phyloP scores from a whole-genome alignment of 2,888 invertebrate species.

The Andrena bicolor region DNA sequence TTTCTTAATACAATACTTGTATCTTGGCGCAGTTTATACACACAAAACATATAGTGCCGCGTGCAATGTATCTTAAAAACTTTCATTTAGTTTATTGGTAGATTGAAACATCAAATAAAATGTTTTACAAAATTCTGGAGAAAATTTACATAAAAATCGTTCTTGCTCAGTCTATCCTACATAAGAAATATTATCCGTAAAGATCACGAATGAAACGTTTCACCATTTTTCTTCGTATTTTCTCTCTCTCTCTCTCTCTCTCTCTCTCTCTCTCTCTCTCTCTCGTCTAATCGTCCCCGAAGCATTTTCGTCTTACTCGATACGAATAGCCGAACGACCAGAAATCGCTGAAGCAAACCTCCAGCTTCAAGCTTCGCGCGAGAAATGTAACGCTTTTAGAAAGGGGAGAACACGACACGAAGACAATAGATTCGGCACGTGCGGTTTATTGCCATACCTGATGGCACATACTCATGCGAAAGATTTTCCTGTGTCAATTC shows the following conservation, averaged over 20 bases:
- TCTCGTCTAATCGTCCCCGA: background rate
- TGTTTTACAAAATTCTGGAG: constrained; percentile 62
- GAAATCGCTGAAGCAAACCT: background rate
- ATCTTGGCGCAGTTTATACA: background rate
- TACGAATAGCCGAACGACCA: background rate
- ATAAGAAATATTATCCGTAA: constrained; percentile 50
- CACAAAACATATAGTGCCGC: background rate
- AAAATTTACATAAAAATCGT: constrained; percentile 61
- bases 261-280: background rate
- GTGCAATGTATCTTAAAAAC: constrained; percentile 48
- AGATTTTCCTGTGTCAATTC: background rate
- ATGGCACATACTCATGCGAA: constrained; percentile 1
- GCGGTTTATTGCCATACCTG: too few species aligned
- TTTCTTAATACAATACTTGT: background rate
- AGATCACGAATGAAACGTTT: constrained; percentile 33
- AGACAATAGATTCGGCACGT: background rate
- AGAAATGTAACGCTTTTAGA: background rate
- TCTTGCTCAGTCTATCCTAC: constrained; percentile 39
- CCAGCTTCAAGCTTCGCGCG: background rate
- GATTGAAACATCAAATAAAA: constrained; percentile 57
- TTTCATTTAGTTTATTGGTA: constrained; percentile 54
- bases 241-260: constrained; percentile 10
- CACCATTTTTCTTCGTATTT: constrained; percentile 5
- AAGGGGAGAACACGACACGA: background rate
- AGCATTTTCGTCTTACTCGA: constrained; percentile 3